These are phyloP conservation scores for Xenops minutus DNA, from an alignment of 2,797 vertebrate species.

Conservation along the genomic window DNA sequence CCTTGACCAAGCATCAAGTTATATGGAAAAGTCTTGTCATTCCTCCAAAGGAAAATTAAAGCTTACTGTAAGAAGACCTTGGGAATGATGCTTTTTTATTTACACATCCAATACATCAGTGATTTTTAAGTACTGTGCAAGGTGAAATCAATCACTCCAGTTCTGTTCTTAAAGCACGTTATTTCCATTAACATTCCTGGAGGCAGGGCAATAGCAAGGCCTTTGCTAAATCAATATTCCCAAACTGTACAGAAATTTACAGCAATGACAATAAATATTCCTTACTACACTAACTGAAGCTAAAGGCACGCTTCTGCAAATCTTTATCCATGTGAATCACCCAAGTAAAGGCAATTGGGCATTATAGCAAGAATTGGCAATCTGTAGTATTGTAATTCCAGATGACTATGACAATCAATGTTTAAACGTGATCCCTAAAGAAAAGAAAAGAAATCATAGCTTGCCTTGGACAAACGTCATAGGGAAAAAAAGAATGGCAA, in stretches of 20 bases:
- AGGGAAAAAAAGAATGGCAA: background rate
- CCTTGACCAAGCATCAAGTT: background rate
- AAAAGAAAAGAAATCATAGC: background rate
- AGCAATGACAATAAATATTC: background rate
- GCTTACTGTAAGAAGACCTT: background rate
- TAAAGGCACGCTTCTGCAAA: background rate
- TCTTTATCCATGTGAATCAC: background rate
- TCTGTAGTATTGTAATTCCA: background rate
- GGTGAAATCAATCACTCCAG: background rate
- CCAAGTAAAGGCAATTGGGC: background rate
- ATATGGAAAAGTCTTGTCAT: background rate
- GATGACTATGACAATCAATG: background rate
- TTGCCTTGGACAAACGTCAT: background rate
- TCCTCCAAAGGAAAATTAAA: background rate
- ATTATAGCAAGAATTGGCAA: background rate
- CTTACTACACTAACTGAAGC: background rate
- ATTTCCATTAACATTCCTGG: background rate
- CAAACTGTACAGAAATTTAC: background rate
- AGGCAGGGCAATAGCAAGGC: background rate
- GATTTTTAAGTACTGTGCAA: background rate
- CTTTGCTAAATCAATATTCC: background rate
- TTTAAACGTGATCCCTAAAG: background rate
- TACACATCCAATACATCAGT: background rate
- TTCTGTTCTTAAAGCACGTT: background rate
- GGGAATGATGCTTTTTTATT: background rate